These are phyloP conservation scores for Phortica magna DNA, from an alignment of 2,888 invertebrate genomes.

Conservation along the genomic window DNA sequence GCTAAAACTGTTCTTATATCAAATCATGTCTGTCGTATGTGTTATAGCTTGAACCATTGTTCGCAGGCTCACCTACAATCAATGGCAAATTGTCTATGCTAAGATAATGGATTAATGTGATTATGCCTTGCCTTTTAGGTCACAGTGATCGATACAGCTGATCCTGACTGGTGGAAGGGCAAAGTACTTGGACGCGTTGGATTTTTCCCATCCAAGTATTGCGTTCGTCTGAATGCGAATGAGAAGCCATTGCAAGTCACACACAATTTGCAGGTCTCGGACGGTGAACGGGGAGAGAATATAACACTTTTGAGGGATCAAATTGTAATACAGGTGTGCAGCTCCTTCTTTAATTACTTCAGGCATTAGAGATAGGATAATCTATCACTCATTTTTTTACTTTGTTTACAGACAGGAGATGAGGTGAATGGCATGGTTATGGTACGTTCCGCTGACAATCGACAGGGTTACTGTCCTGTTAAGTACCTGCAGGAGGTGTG, in stretches of 20 bases:
- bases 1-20: neutral
- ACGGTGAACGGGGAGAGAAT: slow-evolving; percentile 84
- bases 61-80: no score
- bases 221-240: slow-evolving; percentile 92
- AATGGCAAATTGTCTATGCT: no score
- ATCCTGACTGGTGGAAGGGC: slow-evolving; percentile 99
- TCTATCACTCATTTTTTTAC: neutral
- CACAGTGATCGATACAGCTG: slow-evolving; percentile 95
- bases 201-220: slow-evolving; percentile 96
- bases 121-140: slow-evolving; percentile 81
- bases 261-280: slow-evolving; percentile 90
- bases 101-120: neutral
- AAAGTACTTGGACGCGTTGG: slow-evolving; percentile 94
- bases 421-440: slow-evolving; percentile 96
- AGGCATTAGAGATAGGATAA: neutral
- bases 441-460: slow-evolving; percentile 95
- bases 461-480: slow-evolving; percentile 94
- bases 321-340: slow-evolving; percentile 89
- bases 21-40: neutral
- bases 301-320: slow-evolving; percentile 92
- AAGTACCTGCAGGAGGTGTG: slow-evolving; percentile 97
- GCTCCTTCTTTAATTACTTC: neutral
- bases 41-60: no score
- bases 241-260: slow-evolving; percentile 95
- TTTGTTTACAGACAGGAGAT: slow-evolving; percentile 83